Evolutionary conservation across 2,113 vertebrate species (phyloP), one percentile per base, ranked within the genome.

Genomic region (Sylvia atricapilla): DNA sequence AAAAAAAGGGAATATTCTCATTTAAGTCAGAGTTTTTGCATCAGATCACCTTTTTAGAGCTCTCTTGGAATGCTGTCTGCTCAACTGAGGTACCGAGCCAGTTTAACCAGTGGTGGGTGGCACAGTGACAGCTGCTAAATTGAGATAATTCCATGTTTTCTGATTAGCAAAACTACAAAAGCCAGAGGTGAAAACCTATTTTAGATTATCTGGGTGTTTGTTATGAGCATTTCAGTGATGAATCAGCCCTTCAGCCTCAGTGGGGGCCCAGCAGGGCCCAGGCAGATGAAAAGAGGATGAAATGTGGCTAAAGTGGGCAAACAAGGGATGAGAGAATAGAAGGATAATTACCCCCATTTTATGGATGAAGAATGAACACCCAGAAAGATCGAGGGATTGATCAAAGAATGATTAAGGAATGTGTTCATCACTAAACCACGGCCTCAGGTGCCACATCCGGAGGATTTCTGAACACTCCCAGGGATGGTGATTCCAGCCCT

Each of bases 381-480:
- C 1, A 1, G 66, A 31, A 62, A 75, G 49, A 53, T 67, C 6
- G 33, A 56, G 73, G 64, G 47, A 6, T 28, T 47, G 77, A 63
- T 87, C 24, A 13, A 3, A 41, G 58, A 12, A 18, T 72, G 25
- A 0, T 39, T 52, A 7, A 37, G 50, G 46, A 23, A 3, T 11
- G 0, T 0, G 25, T 25, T 59, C 13, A 11, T 67, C 60, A 9
- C 41, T 18, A 27, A 72, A 56, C n/a, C 84, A 27, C 2, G 0
- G 27, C 63, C 56, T 44, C 64, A 7, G 22, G 18, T 33, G 74
- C 49, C 64, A 5, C 75, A 72, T 41, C 58, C 76, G 22, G 58
- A 10, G 28, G 25, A 1, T 24, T 66, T 24, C 4, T 35, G 35
- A 12, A 5, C 50, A 5, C 28, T 49, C 13, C 49, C 59, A 20